phyloP scores from a whole-genome alignment of 1,140 invertebrate genomes.

The Portunus trituberculatus region DNA sequence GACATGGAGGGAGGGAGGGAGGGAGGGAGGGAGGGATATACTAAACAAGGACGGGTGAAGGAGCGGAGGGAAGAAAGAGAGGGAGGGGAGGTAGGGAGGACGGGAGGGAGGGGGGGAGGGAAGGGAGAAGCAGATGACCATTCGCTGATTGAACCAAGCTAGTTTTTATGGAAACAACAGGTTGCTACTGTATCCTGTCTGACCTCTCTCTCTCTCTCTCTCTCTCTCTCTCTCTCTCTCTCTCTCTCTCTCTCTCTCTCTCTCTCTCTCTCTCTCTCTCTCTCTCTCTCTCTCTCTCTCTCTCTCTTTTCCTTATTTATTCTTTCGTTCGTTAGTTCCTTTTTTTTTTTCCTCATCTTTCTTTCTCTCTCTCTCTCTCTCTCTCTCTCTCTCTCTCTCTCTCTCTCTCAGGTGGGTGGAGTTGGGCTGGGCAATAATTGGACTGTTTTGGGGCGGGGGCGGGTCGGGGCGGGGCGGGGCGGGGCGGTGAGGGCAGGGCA shows the following conservation, averaged over 20 bases:
- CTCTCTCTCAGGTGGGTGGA: too few relatives aligned
- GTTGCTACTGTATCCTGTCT: too few relatives aligned
- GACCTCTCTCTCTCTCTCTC: constrained; percentile 41
- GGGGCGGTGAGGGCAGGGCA: too few relatives aligned
- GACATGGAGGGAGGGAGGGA: not conserved
- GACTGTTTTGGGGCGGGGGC: too few relatives aligned
- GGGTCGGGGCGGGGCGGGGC: too few relatives aligned
- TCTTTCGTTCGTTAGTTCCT: too few relatives aligned
- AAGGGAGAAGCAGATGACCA: not conserved
- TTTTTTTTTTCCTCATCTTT: too few relatives aligned
- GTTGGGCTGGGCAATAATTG: too few relatives aligned
- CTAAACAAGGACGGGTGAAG: not conserved
- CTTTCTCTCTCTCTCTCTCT: not conserved
- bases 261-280: not conserved
- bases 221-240: constrained; percentile 52
- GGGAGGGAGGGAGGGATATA: not conserved
- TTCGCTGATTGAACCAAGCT: too few relatives aligned
- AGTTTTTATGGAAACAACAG: too few relatives aligned
- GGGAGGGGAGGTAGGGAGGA: not conserved
- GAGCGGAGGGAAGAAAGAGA: not conserved
- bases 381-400: not conserved
- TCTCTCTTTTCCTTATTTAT: not conserved
- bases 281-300: not conserved
- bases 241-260: constrained; percentile 52
- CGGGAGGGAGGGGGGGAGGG: not conserved